phyloP scores from a whole-genome alignment of 37 sponge, comb jelly and placozoan genomes.

The Amphimedon queenslandica region DNA sequence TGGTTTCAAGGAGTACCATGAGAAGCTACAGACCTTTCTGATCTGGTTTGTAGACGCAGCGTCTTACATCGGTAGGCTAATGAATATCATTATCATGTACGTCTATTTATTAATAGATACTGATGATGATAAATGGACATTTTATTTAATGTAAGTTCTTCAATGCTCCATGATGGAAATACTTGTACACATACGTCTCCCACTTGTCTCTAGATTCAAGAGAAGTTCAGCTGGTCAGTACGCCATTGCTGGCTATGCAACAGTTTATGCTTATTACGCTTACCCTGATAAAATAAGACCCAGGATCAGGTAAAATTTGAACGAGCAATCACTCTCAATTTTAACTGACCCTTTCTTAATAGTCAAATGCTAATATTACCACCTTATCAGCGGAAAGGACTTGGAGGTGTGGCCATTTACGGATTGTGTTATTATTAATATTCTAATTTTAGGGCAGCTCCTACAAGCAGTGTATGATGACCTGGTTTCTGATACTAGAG shows the following conservation, averaged over 20 bases:
- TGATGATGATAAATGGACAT: conserved; percentile 83
- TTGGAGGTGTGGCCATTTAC: conserved; percentile 59
- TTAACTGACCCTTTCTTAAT: not conserved
- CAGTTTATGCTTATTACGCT: conserved; percentile 80
- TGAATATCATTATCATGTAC: not conserved
- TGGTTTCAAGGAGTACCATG: conserved; percentile 62
- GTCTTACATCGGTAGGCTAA: conserved; percentile 74
- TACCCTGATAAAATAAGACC: conserved; percentile 86
- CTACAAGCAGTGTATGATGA: conserved; percentile 37
- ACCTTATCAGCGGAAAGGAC: conserved; percentile 83
- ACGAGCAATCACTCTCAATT: not conserved
- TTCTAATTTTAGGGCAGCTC: conserved; percentile 13
- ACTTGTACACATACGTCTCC: no score
- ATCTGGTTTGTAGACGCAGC: conserved; percentile 93
- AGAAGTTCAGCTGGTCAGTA: conserved; percentile 48
- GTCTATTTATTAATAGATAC: conserved; percentile 30
- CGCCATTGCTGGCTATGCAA: conserved; percentile 75
- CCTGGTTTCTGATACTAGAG: conserved; percentile 3
- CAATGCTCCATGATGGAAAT: not conserved
- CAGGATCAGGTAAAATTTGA: conserved; percentile 62
- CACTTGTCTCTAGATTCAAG: no score
- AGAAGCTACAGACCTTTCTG: conserved; percentile 62
- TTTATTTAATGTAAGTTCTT: conserved; percentile 66
- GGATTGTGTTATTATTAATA: not conserved
- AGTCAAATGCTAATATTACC: conserved; percentile 92